Evolutionary conservation across 2,797 vertebrate genomes (phyloP), one percentile per base, ranked within the genome.

Genomic region (Oreochromis mossambicus): DNA sequence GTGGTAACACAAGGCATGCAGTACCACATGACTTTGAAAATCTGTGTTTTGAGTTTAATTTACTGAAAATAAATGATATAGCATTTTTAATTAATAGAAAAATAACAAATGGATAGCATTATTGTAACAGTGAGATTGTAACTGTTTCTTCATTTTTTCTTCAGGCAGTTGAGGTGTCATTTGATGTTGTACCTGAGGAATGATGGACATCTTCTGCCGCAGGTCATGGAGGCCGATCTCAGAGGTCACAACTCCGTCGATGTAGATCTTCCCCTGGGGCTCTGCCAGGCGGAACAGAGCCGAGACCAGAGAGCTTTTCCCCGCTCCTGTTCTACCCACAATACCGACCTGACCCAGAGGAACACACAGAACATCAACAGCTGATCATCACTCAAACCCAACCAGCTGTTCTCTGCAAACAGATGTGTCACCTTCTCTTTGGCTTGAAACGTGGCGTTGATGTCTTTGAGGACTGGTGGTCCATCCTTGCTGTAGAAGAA

Each of bases 261-360:
- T 97, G 94, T 96, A 97, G 93, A 99, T 98, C 89, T 93, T 97
- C 4, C 98, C 98, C 90, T 97, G 94, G 66, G 90, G 87, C 21
- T 99, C 98, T 2, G 97, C 96, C 92, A 99, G 91, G 61, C 98
- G 97, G 86, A 99, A 99, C 78, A 99, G 96, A 50, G 98, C 98
- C 0, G 98, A 96, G 80, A 98, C 96, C 92, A 99, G 94, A 73
- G 98, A 98, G 93, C 98, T 99, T 56, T 99, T 99, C 75, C 98
- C 98, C 6, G 98, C 98, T 29, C 98, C 98, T 0, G 98, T 99
- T 93, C 98, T 96, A 82, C 98, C 98, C 81, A 98, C 97, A 58
- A 99, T 97, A 70, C 98, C 97, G 55, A 99, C 96, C 98, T 98
- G 83, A 77, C 11, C 21, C 61, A 32, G 14, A 8, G 11, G 6